Evolutionary conservation across 2,113 vertebrate genomes (phyloP).

Genomic region (Phyllostomus hastatus): DNA sequence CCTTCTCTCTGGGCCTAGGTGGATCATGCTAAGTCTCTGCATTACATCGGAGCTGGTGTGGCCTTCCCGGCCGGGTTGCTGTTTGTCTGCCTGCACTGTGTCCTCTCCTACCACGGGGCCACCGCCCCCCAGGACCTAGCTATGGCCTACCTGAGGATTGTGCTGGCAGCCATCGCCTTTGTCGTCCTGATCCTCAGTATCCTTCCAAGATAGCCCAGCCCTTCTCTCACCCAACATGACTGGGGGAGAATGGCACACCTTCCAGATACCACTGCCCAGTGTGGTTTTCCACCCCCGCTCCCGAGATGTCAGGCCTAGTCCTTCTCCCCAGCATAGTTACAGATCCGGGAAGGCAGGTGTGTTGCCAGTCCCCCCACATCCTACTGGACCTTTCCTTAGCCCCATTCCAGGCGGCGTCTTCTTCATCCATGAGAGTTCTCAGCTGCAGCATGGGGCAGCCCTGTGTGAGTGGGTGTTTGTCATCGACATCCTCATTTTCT

Average conservation of each 20-base stretch:
- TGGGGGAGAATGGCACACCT: neutral
- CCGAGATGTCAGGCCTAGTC: neutral
- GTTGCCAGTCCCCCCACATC: neutral
- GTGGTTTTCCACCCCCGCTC: neutral
- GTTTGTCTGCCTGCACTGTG: constrained; percentile 92
- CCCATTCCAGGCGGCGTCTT: constrained; percentile 85
- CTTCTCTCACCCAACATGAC: neutral
- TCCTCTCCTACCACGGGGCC: constrained; percentile 90
- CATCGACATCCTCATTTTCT: constrained; percentile 92
- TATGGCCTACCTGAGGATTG: constrained; percentile 89
- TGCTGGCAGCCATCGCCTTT: constrained; percentile 87
- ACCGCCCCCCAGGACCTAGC: constrained; percentile 88
- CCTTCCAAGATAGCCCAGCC: constrained; percentile 76
- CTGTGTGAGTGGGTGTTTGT: constrained; percentile 95
- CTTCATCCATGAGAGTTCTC: constrained; percentile 90
- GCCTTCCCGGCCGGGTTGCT: constrained; percentile 91
- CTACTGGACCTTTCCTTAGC: constrained; percentile 79
- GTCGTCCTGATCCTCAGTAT: constrained; percentile 92
- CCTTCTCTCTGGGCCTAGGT: constrained; percentile 80
- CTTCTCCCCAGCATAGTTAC: neutral
- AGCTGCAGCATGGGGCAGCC: constrained; percentile 91
- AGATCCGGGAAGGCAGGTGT: neutral
- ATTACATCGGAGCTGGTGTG: constrained; percentile 91
- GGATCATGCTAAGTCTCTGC: constrained; percentile 91
- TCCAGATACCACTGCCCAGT: neutral